Base-by-base conservation (phyloP, 92 coral and sea anemone genomes). In the Isaurus tuberculatus region DNA sequence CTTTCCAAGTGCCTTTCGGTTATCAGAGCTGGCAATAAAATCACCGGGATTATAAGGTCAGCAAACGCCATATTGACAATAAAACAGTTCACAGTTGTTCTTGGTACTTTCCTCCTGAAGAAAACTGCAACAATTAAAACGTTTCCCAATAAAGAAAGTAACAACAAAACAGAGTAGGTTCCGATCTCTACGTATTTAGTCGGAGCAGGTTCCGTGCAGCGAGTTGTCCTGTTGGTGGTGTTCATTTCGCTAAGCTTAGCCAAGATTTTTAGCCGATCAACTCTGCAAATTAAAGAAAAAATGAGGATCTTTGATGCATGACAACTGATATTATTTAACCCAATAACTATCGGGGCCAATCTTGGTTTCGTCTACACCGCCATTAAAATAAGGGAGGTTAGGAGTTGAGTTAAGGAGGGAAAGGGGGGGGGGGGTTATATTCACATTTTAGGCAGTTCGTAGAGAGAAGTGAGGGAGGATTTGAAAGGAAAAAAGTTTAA, bases 21-120 rank as follows among this genome's bases (percentile, higher is more conserved):
- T 58, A 77, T 77, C 14, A 58, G 23, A 3, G 70, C 51, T 77
- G 82, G 82, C 23, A 77, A 25, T 55, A 58, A 14, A 77, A 77
- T 77, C n/a, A 77, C 22, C 15, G 82, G 82, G 4, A 77, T 60
- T 0, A 77, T 57, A 30, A 77, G 14, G n/a, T 77, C 82, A 0
- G 82, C 44, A 11, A 57, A 9, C 15, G 82, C 68, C 82, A 77
- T 77, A 23, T 57, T 77, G 19, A 55, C 69, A 55, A 77, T 77
- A 30, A 77, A 77, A 25, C 13, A 58, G 36, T 77, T 60, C 51
- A 77, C 82, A 17, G 82, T 36, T 23, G 82, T 58, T 55, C 70
- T 58, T 20, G 40, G 23, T 13, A 40, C 30, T 14, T 26, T 58
- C 14, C 60, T 77, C 10, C 53, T 13, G 70, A 9, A 77, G 70